Conservation (phyloP, 2,888 invertebrate genomes). For the Spatulosminthurus flaviceps region DNA sequence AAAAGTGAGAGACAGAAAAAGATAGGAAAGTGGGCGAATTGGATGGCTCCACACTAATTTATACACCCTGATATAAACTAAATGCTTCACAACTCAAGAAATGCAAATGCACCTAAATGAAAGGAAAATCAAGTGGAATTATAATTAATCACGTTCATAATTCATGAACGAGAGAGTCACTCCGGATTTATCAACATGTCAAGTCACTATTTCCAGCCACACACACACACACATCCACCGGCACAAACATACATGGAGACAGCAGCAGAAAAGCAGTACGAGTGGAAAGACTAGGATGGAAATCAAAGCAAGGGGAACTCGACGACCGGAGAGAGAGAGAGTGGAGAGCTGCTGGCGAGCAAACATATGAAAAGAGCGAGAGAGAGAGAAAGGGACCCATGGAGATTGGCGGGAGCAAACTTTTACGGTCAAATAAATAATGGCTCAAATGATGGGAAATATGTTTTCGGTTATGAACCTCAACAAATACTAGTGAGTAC, state of each 20-base stretch:
- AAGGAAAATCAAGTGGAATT: not conserved
- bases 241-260: not conserved
- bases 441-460: constrained; percentile 8
- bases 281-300: too few relatives aligned
- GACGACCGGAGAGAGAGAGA: not conserved
- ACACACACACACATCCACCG: not conserved
- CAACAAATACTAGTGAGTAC: not conserved
- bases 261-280: not conserved
- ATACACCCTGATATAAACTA: too few relatives aligned
- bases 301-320: too few relatives aligned
- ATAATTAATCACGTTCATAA: constrained; percentile 30
- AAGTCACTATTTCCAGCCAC: not conserved
- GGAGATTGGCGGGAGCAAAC: not conserved
- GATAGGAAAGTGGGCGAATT: too few relatives aligned
- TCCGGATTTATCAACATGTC: constrained; percentile 27
- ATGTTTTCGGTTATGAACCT: constrained; percentile 14
- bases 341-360: not conserved
- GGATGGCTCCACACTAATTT: too few relatives aligned
- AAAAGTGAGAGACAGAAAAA: too few relatives aligned
- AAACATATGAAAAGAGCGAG: constrained; percentile 6
- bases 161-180: constrained; percentile 20
- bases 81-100: not conserved
- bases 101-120: constrained; percentile 28
- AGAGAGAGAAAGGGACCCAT: too few relatives aligned
- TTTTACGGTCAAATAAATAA: constrained; percentile 7